phyloP scores from a whole-genome alignment of 1,140 invertebrate species.

The Oscheius sp. region DNA sequence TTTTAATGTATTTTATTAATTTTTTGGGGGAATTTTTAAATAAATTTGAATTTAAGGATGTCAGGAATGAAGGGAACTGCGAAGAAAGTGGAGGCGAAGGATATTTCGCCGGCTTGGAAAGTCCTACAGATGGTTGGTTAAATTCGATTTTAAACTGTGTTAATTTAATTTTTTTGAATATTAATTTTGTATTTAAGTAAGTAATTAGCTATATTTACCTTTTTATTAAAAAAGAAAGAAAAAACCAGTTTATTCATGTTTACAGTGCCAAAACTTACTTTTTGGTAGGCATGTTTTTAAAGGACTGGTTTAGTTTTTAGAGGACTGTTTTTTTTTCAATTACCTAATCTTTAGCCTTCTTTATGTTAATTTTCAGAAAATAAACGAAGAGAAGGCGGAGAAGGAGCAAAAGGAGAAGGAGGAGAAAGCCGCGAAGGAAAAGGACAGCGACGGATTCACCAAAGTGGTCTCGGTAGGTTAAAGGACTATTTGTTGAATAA shows the following conservation, averaged over 20 bases:
- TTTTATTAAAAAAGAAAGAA: no score
- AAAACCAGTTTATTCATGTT: no score
- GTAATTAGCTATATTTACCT: neutral
- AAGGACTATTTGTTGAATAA: neutral
- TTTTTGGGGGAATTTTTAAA: no score
- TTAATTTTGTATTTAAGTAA: neutral
- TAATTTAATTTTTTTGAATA: neutral
- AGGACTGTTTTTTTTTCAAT: neutral
- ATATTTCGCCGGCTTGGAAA: conserved; percentile 33
- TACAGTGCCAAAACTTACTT: no score
- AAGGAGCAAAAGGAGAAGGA: conserved; percentile 3
- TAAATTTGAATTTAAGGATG: neutral
- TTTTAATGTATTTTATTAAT: no score
- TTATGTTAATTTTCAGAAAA: conserved; percentile 26
- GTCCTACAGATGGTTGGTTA: conserved; percentile 35
- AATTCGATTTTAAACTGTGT: no score
- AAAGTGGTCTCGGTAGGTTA: conserved; percentile 10
- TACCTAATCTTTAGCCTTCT: neutral
- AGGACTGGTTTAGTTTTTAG: neutral
- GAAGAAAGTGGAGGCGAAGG: conserved; percentile 21
- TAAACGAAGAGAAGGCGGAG: conserved; percentile 32
- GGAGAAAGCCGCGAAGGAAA: conserved; percentile 5
- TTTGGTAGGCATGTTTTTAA: no score
- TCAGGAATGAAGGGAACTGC: conserved; percentile 1
- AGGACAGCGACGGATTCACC: conserved; percentile 10